Conservation (phyloP, 2,888 invertebrate genomes). For the Zonitis immaculata region DNA sequence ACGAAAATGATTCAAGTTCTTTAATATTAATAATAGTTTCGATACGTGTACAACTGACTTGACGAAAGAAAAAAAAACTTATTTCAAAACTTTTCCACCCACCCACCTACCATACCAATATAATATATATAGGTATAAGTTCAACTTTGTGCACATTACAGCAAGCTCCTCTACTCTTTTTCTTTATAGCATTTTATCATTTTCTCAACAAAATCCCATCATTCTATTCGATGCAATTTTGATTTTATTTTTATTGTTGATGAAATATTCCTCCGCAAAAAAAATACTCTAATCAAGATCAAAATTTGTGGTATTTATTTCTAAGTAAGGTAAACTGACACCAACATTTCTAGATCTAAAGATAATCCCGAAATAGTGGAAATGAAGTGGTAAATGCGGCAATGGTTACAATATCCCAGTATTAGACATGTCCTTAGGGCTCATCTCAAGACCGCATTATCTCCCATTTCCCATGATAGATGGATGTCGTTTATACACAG, state of each 20-base stretch:
- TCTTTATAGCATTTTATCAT: not conserved
- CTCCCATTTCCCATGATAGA: not conserved
- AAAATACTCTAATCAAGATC: not conserved
- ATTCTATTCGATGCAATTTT: no score
- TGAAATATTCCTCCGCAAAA: not conserved
- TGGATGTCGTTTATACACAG: no score
- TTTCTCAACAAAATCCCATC: no score
- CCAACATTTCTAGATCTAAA: constrained; percentile 20
- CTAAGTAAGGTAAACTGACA: not conserved
- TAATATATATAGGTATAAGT: no score
- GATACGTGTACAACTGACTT: constrained; percentile 10
- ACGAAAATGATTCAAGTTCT: constrained; percentile 14
- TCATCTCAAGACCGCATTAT: constrained; percentile 16
- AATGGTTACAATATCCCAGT: constrained; percentile 33
- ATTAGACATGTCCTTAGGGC: constrained; percentile 30
- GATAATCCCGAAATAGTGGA: constrained; percentile 25
- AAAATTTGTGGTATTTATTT: not conserved
- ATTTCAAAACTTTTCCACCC: constrained; percentile 10
- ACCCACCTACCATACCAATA: no score
- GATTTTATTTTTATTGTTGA: no score
- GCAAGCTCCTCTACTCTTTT: not conserved
- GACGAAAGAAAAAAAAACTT: constrained; percentile 7
- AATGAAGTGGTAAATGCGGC: constrained; percentile 38
- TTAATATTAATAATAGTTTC: constrained; percentile 19
- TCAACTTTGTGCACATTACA: constrained; percentile 12